Base-by-base conservation (phyloP, 2,797 vertebrate genomes). In the Manis crassicaudata region DNA sequence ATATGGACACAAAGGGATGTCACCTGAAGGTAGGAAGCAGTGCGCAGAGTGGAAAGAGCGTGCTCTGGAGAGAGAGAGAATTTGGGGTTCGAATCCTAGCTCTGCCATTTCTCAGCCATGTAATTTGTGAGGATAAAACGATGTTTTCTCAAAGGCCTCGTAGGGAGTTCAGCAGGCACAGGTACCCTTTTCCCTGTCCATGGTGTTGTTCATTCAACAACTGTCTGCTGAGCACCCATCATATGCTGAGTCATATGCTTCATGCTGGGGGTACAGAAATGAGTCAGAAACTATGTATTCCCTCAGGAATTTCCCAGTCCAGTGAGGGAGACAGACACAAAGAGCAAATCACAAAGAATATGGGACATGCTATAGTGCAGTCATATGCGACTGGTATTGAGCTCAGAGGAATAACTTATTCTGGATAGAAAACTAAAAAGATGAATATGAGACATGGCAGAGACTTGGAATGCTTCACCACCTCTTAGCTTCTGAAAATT, bases 191-290 rank as follows among this genome's bases (percentile, higher is more conserved):
- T 83, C 75, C 68, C 88, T 94, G 52, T 54, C 43, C n/a, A 13
- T 40, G 43, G 92, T 77, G 72, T 92, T 52, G 82, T 88, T 95
- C 60, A 63, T 91, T 94, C 86, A 93, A 50, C 60, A 52, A 73
- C 83, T 72, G 80, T 93, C 94, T 93, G 35, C 79, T 9, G 82
- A 77, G 79, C 35, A 37, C 79, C 58, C 60, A 6, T 88, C 25
- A 6, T 85, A 56, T 96, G 94, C 96, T 96, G 95, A 97, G 87
- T 97, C 97, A 96, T 85, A 54, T 23, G 86, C 72, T 92, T 88
- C 77, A 79, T 70, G 8, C 62, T 1, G 7, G 52, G 70, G 88
- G 81, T 43, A 32, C 35, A 92, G 87, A 90, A 54, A 95, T 96
- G 90, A 97, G 72, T 97, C 95, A 97, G 93, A 95, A 82, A 92